These are phyloP conservation scores for Amphiprion ocellaris DNA, from an alignment of 2,113 vertebrate species.

Conservation along the genomic window DNA sequence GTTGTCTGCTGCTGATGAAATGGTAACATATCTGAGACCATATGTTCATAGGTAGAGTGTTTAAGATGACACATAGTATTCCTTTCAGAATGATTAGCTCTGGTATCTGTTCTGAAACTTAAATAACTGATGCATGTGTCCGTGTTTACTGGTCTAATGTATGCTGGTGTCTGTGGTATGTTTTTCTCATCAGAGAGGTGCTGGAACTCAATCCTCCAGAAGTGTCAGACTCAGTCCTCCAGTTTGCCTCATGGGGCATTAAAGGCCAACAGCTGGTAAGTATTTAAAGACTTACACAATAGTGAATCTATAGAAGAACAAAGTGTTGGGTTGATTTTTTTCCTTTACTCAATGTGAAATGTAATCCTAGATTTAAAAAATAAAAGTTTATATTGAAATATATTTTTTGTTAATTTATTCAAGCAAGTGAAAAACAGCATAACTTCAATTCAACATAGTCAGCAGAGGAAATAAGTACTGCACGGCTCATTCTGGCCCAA, in stretches of 20 bases:
- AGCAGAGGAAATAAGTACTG: neutral
- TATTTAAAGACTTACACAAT: neutral
- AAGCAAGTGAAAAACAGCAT: neutral
- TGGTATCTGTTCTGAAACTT: too few relatives aligned
- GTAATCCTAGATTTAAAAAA: too few relatives aligned
- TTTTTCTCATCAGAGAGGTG: slow-evolving; percentile 88
- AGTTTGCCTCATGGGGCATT: slow-evolving; percentile 95
- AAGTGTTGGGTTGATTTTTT: neutral
- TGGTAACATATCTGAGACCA: too few relatives aligned
- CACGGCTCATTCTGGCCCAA: neutral
- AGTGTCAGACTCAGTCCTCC: slow-evolving; percentile 93
- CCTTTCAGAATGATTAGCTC: neutral
- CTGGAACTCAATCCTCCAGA: slow-evolving; percentile 97
- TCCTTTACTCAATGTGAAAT: too few relatives aligned
- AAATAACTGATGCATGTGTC: neutral
- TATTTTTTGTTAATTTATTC: neutral
- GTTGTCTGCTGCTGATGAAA: neutral
- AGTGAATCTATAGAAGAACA: neutral
- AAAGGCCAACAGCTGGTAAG: slow-evolving; percentile 96
- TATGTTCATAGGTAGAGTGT: too few relatives aligned
- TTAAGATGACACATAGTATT: neutral
- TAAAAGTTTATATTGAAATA: too few relatives aligned
- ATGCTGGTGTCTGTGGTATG: neutral
- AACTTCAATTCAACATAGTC: neutral
- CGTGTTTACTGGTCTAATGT: neutral